phyloP scores from a whole-genome alignment of 2,113 vertebrate species.

The Brachyhypopomus gauderio region DNA sequence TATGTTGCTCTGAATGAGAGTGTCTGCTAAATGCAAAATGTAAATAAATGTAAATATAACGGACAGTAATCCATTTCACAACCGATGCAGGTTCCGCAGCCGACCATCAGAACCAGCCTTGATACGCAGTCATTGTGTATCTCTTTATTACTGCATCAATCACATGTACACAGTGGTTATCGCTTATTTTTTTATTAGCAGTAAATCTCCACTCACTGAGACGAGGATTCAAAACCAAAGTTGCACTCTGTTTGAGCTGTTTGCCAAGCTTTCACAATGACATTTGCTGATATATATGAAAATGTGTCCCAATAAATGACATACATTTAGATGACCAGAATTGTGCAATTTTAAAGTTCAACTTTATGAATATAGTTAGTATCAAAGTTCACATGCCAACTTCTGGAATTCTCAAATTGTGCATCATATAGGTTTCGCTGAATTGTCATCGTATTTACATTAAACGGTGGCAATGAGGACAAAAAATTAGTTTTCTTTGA shows the following conservation, averaged over 20 bases:
- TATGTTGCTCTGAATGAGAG: no score
- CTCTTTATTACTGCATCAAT: neutral
- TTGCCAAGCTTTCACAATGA: neutral
- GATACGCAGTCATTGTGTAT: neutral
- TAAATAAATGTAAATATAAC: no score
- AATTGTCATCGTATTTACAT: slow-evolving; percentile 9
- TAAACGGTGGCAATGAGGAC: neutral
- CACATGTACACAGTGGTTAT: neutral
- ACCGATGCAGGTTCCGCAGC: no score
- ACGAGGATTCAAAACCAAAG: slow-evolving; percentile 16
- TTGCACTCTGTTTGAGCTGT: slow-evolving; percentile 11
- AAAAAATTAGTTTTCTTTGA: neutral
- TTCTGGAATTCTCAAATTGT: slow-evolving; percentile 16
- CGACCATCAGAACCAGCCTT: neutral
- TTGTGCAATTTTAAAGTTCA: slow-evolving; percentile 11
- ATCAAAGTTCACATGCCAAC: neutral
- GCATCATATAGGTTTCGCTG: neutral
- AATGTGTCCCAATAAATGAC: neutral
- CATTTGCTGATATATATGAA: slow-evolving; percentile 4
- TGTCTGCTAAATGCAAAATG: no score
- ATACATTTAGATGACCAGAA: neutral
- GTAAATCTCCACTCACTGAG: neutral
- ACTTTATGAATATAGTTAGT: slow-evolving; percentile 1
- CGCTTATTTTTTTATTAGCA: slow-evolving; percentile 45
- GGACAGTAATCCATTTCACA: no score